phyloP scores from a whole-genome alignment of 2,797 vertebrate species.

The Acrossocheilus fasciatus region DNA sequence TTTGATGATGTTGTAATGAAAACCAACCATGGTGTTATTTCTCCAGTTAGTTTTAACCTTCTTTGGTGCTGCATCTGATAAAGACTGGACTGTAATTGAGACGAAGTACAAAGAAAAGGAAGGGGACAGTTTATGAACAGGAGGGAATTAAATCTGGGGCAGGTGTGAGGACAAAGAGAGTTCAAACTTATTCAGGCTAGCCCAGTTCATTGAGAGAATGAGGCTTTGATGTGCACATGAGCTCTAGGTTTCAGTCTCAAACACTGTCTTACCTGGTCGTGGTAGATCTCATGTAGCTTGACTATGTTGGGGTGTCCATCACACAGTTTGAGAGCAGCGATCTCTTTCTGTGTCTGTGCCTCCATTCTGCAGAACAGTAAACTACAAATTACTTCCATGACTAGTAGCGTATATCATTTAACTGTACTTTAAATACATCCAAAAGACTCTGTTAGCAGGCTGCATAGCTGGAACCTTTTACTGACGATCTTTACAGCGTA shows the following conservation, averaged over 20 bases:
- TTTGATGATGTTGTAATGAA: neutral
- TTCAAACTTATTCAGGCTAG: constrained; percentile 69
- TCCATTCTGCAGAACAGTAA: constrained; percentile 87
- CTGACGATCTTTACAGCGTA: constrained; percentile 99
- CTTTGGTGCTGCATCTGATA: constrained; percentile 3
- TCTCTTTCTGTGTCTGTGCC: constrained; percentile 94
- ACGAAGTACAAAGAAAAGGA: constrained; percentile 49
- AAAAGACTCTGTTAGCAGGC: neutral
- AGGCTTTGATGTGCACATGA: constrained; percentile 55
- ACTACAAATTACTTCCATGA: neutral
- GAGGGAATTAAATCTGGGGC: constrained; percentile 43
- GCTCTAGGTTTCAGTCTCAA: neutral
- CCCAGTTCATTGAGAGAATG: constrained; percentile 72
- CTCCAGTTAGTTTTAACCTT: constrained; percentile 7
- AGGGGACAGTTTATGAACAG: constrained; percentile 1
- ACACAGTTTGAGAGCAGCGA: constrained; percentile 94
- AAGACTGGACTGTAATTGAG: neutral
- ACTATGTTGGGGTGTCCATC: constrained; percentile 97
- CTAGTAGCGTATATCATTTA: neutral
- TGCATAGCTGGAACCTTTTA: constrained; percentile 84
- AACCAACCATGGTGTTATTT: neutral
- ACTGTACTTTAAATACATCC: neutral
- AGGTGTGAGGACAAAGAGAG: constrained; percentile 35
- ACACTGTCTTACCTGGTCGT: constrained; percentile 88
- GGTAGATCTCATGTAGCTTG: constrained; percentile 94